Conservation (phyloP, 2,113 vertebrate species). For the Melanerpes formicivorus region DNA sequence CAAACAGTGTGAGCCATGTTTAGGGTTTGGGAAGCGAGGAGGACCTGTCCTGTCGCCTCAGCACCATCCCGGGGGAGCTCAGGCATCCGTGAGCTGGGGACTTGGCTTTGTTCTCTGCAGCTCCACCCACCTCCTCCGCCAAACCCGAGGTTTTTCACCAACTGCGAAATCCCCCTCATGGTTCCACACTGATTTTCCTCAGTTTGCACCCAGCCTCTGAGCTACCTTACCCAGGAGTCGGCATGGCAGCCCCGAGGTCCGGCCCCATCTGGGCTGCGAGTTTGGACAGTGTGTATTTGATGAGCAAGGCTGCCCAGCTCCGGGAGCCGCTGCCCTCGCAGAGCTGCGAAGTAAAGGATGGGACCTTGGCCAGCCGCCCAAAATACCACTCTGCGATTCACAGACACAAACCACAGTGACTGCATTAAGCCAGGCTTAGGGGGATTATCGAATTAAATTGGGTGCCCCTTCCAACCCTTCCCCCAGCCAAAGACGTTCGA, state of each 20-base stretch:
- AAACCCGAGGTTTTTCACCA: background rate
- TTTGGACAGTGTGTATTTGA: background rate
- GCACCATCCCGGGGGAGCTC: rapidly evolving
- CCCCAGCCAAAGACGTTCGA: slow-evolving; percentile 2
- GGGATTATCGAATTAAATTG: slow-evolving; percentile 62
- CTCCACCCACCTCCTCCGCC: background rate
- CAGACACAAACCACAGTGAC: background rate
- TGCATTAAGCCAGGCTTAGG: slow-evolving; percentile 55
- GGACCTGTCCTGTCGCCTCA: background rate
- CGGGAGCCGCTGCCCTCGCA: slow-evolving; percentile 13
- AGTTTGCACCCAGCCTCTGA: background rate
- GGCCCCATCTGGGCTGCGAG: background rate
- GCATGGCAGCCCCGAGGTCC: background rate
- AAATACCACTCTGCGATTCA: slow-evolving; percentile 5
- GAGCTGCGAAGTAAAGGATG: slow-evolving; percentile 40
- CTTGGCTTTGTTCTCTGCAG: background rate
- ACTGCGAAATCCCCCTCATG: background rate
- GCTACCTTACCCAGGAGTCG: background rate
- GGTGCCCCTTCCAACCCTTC: slow-evolving; percentile 50
- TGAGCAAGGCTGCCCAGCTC: background rate
- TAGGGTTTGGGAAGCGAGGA: rapidly evolving
- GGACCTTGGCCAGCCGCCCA: slow-evolving; percentile 26
- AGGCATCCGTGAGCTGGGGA: background rate
- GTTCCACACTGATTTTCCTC: background rate
- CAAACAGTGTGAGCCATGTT: background rate